Conservation (phyloP, 2,888 invertebrate species). For the Pristionchus entomophagus region DNA sequence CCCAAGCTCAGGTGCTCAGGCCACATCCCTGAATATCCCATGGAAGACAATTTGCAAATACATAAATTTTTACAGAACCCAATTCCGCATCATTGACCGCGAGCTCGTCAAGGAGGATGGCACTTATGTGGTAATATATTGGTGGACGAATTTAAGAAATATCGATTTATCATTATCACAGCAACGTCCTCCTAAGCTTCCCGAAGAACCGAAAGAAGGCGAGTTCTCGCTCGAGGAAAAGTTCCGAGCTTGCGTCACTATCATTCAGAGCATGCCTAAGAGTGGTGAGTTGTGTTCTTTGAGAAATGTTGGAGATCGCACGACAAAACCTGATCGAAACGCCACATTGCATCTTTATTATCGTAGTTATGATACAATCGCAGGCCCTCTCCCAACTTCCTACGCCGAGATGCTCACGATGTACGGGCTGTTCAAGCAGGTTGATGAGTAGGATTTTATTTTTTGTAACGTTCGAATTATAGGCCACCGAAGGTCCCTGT, state of each 20-base stretch:
- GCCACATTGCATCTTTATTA: neutral
- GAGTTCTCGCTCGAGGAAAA: neutral
- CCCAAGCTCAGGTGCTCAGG: neutral
- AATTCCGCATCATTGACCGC: constrained; percentile 18
- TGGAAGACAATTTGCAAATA: neutral
- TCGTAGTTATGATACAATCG: neutral
- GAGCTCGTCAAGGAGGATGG: no score
- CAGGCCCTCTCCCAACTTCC: neutral
- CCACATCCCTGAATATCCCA: no score
- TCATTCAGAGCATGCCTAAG: neutral
- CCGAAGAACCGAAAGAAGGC: neutral
- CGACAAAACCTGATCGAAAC: no score
- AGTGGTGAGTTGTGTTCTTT: neutral
- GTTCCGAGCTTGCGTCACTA: neutral
- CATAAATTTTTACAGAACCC: neutral
- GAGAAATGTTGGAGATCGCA: no score
- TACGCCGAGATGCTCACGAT: constrained; percentile 20
- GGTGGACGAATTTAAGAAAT: neutral
- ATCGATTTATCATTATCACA: neutral
- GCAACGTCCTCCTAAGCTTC: neutral
- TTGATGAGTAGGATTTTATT: neutral
- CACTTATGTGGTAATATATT: neutral
- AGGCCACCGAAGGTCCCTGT: neutral
- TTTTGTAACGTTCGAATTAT: neutral
- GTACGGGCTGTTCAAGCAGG: neutral